Conservation (phyloP, 2,797 vertebrate genomes). For the Scyliorhinus canicula region DNA sequence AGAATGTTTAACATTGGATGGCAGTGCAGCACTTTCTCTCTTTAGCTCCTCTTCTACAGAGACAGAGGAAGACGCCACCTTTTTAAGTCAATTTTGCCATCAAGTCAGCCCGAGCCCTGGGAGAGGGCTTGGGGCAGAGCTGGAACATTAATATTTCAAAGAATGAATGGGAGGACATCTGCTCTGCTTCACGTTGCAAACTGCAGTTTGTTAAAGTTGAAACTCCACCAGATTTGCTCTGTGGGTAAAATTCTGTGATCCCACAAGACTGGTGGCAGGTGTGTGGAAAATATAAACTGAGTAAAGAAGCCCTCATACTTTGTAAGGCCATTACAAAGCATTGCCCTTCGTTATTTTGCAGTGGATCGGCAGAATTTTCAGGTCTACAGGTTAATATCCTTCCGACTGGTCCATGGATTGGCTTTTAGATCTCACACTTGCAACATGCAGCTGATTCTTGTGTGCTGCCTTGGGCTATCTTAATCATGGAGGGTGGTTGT, state of each 20-base stretch:
- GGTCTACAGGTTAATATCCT: neutral
- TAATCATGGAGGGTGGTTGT: neutral
- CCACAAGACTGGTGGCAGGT: neutral
- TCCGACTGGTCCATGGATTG: neutral
- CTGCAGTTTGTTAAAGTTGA: neutral
- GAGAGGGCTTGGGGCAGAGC: neutral
- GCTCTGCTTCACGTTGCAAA: neutral
- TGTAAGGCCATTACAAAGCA: neutral
- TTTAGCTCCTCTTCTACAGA: neutral
- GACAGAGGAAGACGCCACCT: neutral
- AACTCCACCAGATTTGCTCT: neutral
- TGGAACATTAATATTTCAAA: slow-evolving; percentile 4
- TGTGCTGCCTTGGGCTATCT: neutral
- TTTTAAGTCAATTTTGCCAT: neutral
- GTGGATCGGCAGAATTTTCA: neutral
- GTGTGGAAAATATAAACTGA: neutral
- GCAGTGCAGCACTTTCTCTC: neutral
- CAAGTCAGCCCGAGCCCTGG: neutral
- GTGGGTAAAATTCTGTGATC: slow-evolving; percentile 15
- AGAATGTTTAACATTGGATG: neutral
- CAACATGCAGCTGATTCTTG: neutral
- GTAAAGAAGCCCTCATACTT: neutral
- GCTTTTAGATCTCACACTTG: neutral
- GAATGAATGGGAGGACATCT: slow-evolving; percentile 6
- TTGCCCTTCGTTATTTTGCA: neutral